Evolutionary conservation across 2,113 vertebrate species (phyloP).

Genomic region (Cyprinodon brontotheroides): DNA sequence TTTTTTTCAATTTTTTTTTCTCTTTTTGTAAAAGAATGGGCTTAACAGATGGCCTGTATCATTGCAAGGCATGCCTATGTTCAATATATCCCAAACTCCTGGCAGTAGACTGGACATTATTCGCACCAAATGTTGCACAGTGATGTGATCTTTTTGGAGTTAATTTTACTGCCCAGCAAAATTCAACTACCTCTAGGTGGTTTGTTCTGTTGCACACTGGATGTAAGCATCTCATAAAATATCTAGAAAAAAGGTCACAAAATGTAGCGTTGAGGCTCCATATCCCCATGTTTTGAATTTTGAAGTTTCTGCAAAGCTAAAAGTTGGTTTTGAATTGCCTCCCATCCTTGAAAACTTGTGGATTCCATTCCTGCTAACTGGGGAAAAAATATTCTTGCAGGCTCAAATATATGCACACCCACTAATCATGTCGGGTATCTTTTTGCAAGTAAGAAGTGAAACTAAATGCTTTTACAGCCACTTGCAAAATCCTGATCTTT

Average conservation of each 20-base stretch:
- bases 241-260: not conserved
- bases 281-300: not conserved
- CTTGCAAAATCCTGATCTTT: no score
- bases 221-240: not conserved
- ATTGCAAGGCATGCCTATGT: slow-evolving; percentile 42
- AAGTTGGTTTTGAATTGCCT: not conserved
- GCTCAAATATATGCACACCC: no score
- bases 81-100: slow-evolving; percentile 47
- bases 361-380: no score
- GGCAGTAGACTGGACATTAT: slow-evolving; percentile 25
- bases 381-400: no score
- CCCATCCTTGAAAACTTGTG: not conserved
- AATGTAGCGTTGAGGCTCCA: not conserved
- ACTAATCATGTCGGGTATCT: no score
- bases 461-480: no score
- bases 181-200: not conserved
- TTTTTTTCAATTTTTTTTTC: slow-evolving; percentile 21
- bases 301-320: not conserved
- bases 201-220: not conserved
- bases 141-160: not conserved
- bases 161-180: not conserved
- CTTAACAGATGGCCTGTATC: slow-evolving; percentile 57
- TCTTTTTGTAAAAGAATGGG: not conserved
- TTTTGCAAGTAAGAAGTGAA: no score
- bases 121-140: not conserved